Conservation (phyloP, 2,888 invertebrate species). For the Charanyca ferruginea region DNA sequence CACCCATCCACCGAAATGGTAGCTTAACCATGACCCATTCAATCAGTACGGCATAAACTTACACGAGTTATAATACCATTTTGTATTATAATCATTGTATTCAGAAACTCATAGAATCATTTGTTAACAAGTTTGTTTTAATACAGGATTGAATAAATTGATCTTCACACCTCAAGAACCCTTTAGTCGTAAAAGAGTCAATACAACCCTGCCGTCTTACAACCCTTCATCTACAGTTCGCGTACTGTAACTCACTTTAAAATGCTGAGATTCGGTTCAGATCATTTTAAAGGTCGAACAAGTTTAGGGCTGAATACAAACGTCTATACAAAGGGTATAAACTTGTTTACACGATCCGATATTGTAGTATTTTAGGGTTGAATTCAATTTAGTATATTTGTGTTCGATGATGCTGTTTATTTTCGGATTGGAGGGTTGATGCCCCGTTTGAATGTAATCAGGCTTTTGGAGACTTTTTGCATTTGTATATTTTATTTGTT, state of each 20-base stretch:
- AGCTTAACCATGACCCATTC: too few species aligned
- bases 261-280: slow-evolving; percentile 35
- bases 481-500: slow-evolving; percentile 18
- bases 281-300: slow-evolving; percentile 55
- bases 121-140: too few species aligned
- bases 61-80: too few species aligned
- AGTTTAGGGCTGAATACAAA: slow-evolving; percentile 41
- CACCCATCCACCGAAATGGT: too few species aligned
- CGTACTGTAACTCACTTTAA: slow-evolving; percentile 49
- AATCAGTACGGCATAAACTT: too few species aligned
- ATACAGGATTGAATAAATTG: slow-evolving; percentile 17
- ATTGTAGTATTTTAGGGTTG: slow-evolving; percentile 57
- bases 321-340: slow-evolving; percentile 45
- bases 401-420: slow-evolving; percentile 55
- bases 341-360: slow-evolving; percentile 59
- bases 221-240: slow-evolving; percentile 31
- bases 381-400: slow-evolving; percentile 60
- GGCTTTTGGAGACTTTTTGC: slow-evolving; percentile 6
- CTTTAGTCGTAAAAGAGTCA: slow-evolving; percentile 21
- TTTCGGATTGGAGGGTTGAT: slow-evolving; percentile 52
- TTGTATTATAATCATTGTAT: too few species aligned
- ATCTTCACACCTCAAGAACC: slow-evolving; percentile 21
- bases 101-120: too few species aligned
- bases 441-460: slow-evolving; percentile 34
- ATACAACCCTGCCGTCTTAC: slow-evolving; percentile 26